Conservation (phyloP, 2,888 invertebrate genomes). For the Bugula neritina region DNA sequence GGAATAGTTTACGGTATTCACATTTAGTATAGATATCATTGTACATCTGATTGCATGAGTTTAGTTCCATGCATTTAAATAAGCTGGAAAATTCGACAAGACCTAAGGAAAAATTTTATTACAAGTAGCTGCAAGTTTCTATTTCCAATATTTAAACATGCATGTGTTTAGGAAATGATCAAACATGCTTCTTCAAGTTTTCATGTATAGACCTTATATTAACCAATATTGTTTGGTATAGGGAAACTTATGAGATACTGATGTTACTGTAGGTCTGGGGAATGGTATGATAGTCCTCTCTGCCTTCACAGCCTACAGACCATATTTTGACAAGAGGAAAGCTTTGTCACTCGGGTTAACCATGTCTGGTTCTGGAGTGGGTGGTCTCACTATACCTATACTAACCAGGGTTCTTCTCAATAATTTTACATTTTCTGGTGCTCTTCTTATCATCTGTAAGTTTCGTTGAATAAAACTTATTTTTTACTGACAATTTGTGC, state of each 20-base stretch:
- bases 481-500: too few species aligned
- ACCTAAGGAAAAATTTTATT: too few species aligned
- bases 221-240: too few species aligned
- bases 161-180: too few species aligned
- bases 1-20: neutral
- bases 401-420: neutral
- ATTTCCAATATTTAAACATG: too few species aligned
- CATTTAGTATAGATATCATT: neutral
- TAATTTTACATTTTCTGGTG: slow-evolving; percentile 11
- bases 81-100: too few species aligned
- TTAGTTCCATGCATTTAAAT: too few species aligned
- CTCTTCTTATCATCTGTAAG: neutral
- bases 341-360: neutral
- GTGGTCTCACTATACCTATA: neutral
- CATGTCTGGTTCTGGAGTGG: neutral
- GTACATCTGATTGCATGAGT: too few species aligned
- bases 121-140: too few species aligned
- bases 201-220: too few species aligned
- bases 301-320: neutral
- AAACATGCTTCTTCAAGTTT: too few species aligned
- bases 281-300: neutral
- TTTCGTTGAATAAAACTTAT: neutral
- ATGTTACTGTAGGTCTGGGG: neutral
- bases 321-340: slow-evolving; percentile 17
- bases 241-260: too few species aligned